Evolutionary conservation across 2,797 vertebrate species (phyloP).

Genomic region (Decapterus maruadsi): DNA sequence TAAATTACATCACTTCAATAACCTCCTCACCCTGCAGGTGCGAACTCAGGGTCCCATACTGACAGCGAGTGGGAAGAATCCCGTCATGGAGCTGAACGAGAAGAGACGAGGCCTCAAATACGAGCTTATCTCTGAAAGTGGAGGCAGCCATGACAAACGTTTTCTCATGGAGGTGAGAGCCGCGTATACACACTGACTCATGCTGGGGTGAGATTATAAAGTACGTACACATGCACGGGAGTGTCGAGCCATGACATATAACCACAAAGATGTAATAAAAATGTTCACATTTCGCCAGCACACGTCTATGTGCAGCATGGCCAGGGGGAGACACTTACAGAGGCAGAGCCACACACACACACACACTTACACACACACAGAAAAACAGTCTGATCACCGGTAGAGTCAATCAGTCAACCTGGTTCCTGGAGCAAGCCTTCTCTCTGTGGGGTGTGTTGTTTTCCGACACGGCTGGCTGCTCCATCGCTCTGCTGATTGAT

Average conservation of each 20-base stretch:
- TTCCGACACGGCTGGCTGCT: conserved; percentile 75
- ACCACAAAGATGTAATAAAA: neutral
- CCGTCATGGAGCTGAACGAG: conserved; percentile 99
- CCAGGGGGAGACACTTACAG: neutral
- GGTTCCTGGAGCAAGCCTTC: conserved; percentile 51
- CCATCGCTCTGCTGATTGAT: conserved; percentile 81
- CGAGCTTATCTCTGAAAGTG: conserved; percentile 97
- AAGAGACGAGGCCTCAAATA: conserved; percentile 98
- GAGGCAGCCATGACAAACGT: conserved; percentile 98
- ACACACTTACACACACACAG: conserved; percentile 19
- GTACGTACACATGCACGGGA: neutral
- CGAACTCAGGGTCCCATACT: conserved; percentile 99
- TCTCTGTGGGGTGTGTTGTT: conserved; percentile 73
- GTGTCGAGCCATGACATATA: neutral
- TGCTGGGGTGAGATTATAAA: neutral
- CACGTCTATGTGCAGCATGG: neutral
- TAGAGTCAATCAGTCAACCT: conserved; percentile 69
- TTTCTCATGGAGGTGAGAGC: conserved; percentile 96
- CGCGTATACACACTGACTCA: neutral
- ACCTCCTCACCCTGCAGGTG: conserved; percentile 83
- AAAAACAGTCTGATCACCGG: conserved; percentile 38
- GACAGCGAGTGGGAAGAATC: conserved; percentile 98
- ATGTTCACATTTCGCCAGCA: neutral
- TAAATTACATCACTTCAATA: neutral
- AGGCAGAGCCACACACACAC: conserved; percentile 4